Conservation (phyloP, 2,113 vertebrate species). For the Microtus montanus region DNA sequence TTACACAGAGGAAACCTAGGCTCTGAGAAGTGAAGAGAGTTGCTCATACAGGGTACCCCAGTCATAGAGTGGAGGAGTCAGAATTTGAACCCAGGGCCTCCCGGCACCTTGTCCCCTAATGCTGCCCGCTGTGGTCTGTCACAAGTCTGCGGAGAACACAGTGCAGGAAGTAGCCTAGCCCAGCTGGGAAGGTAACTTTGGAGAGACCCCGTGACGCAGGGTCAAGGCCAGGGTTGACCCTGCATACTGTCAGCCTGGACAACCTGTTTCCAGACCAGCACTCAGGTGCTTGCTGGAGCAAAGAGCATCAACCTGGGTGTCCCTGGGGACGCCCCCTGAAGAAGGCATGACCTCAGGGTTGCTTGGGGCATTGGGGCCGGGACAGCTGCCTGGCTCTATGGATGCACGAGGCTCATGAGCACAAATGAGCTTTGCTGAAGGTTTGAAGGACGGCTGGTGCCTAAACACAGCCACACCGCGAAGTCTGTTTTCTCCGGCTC, state of each 20-base stretch:
- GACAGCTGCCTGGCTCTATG: background rate
- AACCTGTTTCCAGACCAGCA: no score
- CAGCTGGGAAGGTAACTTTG: background rate
- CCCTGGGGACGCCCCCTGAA: background rate
- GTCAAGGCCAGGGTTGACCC: background rate
- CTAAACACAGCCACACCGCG: background rate
- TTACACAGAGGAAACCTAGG: background rate
- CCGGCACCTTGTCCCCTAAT: background rate
- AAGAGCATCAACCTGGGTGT: background rate
- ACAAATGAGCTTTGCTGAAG: background rate
- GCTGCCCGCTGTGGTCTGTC: background rate
- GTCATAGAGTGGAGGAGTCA: background rate
- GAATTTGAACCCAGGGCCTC: background rate
- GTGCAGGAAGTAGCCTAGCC: background rate
- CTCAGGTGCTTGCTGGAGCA: background rate
- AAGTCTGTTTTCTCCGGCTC: background rate
- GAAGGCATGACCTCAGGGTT: background rate
- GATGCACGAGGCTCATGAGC: no score
- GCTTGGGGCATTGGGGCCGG: background rate
- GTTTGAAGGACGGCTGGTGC: background rate
- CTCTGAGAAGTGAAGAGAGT: background rate
- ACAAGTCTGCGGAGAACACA: background rate
- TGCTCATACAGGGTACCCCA: background rate
- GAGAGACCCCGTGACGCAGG: background rate
- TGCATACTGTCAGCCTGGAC: background rate